Evolutionary conservation across 2,888 invertebrate species (phyloP).

Genomic region (Sericinus montela): DNA sequence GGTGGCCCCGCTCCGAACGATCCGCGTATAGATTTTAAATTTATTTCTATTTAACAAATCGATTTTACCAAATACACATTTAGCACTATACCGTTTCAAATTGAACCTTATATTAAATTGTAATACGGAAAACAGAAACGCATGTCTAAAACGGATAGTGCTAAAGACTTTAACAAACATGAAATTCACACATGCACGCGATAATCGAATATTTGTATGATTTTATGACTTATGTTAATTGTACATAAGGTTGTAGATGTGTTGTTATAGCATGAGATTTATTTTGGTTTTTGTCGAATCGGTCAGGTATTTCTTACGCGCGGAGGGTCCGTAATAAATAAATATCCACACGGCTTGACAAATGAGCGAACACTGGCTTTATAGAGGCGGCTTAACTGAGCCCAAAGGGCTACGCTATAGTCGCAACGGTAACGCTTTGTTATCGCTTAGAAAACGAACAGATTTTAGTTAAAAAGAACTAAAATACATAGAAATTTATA

Average conservation of each 20-base stretch:
- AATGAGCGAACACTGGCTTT: slow-evolving; percentile 71
- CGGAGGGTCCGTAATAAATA: slow-evolving; percentile 73
- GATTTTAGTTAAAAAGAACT: no score
- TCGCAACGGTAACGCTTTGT: no score
- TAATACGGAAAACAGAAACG: slow-evolving; percentile 5
- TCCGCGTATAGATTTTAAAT: slow-evolving; percentile 59
- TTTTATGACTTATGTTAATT: slow-evolving; percentile 26
- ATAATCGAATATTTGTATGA: slow-evolving; percentile 14
- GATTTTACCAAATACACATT: slow-evolving; percentile 13
- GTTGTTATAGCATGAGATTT: slow-evolving; percentile 2
- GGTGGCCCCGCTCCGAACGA: slow-evolving; percentile 51
- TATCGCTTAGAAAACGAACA: no score
- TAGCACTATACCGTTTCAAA: neutral
- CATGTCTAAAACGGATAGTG: slow-evolving; percentile 23
- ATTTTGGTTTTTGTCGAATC: slow-evolving; percentile 26
- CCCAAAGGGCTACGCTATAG: slow-evolving; percentile 19
- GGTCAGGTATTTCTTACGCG: slow-evolving; percentile 57
- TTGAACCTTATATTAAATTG: neutral
- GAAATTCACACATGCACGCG: slow-evolving; percentile 14
- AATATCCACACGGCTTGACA: slow-evolving; percentile 70
- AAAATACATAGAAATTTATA: no score
- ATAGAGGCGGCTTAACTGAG: slow-evolving; percentile 53
- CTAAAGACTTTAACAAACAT: slow-evolving; percentile 30
- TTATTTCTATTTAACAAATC: slow-evolving; percentile 52
- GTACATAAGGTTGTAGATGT: slow-evolving; percentile 20